phyloP scores from a whole-genome alignment of 2,113 vertebrate genomes.

The Gobio gobio region DNA sequence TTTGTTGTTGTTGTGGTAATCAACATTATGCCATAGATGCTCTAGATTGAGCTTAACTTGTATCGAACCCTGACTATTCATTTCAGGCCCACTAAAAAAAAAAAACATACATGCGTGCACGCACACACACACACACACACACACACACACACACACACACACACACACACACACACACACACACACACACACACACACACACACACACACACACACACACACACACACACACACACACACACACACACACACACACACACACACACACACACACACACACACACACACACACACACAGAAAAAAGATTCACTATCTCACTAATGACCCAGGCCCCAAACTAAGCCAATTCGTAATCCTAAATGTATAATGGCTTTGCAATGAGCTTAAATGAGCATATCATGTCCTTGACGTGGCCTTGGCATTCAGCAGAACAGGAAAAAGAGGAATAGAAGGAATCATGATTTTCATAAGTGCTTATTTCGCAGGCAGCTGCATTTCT shows the following conservation, averaged over 20 bases:
- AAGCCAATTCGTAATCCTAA: conserved; percentile 41
- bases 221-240: conserved; percentile 13
- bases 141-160: conserved; percentile 10
- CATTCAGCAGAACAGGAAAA: conserved; percentile 7
- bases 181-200: conserved; percentile 10
- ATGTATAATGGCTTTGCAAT: conserved; percentile 44
- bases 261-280: neutral
- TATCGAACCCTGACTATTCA: neutral
- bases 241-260: no score
- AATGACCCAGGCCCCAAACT: conserved; percentile 46
- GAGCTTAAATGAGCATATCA: conserved; percentile 32
- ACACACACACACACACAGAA: conserved; percentile 2
- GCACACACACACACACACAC: conserved; percentile 4
- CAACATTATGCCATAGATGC: neutral
- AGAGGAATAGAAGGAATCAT: conserved; percentile 18
- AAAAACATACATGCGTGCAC: neutral
- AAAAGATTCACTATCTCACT: conserved; percentile 21
- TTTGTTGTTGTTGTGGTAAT: neutral
- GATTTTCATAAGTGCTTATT: conserved; percentile 44
- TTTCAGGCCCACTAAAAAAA: neutral
- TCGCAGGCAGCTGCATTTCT: conserved; percentile 24
- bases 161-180: conserved; percentile 10
- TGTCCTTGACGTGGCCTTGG: conserved; percentile 54
- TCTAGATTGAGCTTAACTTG: neutral
- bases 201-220: conserved; percentile 9